Percentiles rank a stretch among this genome's conserved stretches.
These are phyloP conservation scores for Urosaurus nigricauda DNA, from an alignment of 2,797 vertebrate species.

Conservation along the genomic window DNA sequence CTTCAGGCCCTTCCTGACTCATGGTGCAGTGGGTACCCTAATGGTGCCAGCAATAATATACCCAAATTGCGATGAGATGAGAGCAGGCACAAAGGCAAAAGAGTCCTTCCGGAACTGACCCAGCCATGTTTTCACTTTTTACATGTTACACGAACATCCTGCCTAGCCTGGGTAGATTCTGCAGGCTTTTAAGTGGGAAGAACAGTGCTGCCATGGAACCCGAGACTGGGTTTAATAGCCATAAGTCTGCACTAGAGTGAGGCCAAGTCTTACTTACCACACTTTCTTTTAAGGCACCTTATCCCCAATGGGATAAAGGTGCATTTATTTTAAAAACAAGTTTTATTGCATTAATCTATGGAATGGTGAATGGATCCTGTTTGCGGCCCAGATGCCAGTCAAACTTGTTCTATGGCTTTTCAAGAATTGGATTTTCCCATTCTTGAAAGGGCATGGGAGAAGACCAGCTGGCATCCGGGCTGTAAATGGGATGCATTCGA, in stretches of 20 bases:
- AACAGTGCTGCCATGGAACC: background rate
- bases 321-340: no score
- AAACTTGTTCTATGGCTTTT: no score
- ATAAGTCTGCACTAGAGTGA: background rate
- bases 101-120: background rate
- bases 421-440: no score
- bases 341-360: no score
- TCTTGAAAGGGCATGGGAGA: no score
- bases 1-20: no score
- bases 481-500: no score
- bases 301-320: no score
- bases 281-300: no score
- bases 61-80: background rate
- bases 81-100: background rate
- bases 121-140: background rate
- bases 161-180: background rate
- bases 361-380: no score
- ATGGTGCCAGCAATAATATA: background rate
- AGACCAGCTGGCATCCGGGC: no score
- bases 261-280: background rate
- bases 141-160: background rate
- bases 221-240: background rate
- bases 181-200: background rate
- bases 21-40: background rate
- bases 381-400: no score